Evolutionary conservation across 2,113 vertebrate species (phyloP).

Genomic region (Cochlearius cochlearius): DNA sequence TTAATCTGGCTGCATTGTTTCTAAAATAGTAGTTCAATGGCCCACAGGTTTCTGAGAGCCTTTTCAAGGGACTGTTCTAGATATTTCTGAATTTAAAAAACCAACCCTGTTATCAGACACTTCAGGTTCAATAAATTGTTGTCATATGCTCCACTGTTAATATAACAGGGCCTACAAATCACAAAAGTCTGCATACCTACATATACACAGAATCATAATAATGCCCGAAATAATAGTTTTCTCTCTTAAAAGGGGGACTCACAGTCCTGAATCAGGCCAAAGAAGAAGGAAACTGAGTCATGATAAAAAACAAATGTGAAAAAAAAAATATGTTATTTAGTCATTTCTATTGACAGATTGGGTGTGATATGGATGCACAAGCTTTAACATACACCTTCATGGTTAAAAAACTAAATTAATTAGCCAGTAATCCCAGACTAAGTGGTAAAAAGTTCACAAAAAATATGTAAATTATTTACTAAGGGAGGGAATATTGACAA

Average conservation of each 20-base stretch:
- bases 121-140: not conserved
- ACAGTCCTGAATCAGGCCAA: not conserved
- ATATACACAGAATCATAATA: not conserved
- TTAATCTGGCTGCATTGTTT: not conserved
- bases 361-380: not conserved
- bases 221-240: not conserved
- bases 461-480: not conserved
- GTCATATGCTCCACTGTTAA: not conserved
- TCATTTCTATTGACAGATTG: not conserved
- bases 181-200: not conserved
- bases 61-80: not conserved
- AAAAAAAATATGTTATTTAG: not conserved
- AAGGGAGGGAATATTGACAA: not conserved
- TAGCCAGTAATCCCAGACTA: not conserved
- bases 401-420: not conserved
- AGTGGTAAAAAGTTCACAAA: not conserved
- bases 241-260: not conserved
- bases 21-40: not conserved
- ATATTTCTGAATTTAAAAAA: not conserved
- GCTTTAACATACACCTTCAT: not conserved
- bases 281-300: not conserved
- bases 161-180: not conserved
- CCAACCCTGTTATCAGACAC: not conserved
- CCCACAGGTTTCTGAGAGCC: not conserved
- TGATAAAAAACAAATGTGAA: not conserved